Conservation (phyloP, 1,140 invertebrate genomes). For the Calosoma granatense region DNA sequence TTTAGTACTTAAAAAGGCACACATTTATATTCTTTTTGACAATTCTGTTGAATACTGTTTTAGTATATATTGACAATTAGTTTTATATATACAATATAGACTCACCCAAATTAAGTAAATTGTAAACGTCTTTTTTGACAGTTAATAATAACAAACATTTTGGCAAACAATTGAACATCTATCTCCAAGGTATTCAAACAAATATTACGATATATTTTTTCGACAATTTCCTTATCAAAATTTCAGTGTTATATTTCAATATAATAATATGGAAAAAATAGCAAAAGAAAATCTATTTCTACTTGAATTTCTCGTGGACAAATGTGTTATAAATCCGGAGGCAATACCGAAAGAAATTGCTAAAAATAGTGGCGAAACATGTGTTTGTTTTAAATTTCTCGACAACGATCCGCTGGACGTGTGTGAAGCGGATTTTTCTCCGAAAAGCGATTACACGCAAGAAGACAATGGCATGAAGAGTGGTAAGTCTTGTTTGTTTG, state of each 20-base stretch:
- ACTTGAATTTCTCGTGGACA: slow-evolving; percentile 44
- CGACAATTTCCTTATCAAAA: no score
- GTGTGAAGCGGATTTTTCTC: slow-evolving; percentile 41
- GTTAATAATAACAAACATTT: no score
- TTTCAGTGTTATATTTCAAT: slow-evolving; percentile 25
- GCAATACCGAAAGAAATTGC: slow-evolving; percentile 26
- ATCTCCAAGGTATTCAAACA: no score
- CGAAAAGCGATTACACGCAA: slow-evolving; percentile 29
- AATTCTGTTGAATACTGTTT: not conserved
- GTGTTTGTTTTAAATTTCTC: slow-evolving; percentile 39
- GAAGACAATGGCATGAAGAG: slow-evolving; percentile 38
- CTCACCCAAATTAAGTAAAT: no score
- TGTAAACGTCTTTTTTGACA: no score
- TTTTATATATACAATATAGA: no score
- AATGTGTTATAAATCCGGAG: slow-evolving; percentile 22
- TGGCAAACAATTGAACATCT: no score
- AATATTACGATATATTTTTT: no score
- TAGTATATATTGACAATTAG: not conserved
- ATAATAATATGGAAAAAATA: slow-evolving; percentile 35
- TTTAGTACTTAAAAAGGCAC: no score
- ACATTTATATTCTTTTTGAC: no score
- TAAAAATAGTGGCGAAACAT: slow-evolving; percentile 37
- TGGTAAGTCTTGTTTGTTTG: slow-evolving; percentile 45
- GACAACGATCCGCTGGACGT: slow-evolving; percentile 40
- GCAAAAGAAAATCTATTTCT: slow-evolving; percentile 43